Evolutionary conservation across 2,113 vertebrate species (phyloP).

Genomic region (Clinocottus analis): DNA sequence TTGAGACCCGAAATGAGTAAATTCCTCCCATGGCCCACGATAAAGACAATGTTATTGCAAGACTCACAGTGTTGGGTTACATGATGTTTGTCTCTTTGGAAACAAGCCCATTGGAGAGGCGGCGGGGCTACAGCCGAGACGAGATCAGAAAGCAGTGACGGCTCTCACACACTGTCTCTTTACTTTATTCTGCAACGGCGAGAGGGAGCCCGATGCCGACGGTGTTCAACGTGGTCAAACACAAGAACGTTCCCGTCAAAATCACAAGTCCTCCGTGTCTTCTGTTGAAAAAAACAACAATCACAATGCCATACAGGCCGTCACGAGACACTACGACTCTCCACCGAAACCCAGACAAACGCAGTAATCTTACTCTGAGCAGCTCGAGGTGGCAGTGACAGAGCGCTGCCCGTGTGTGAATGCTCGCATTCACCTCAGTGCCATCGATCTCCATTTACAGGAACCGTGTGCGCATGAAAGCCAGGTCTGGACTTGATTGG

Average conservation of each 20-base stretch:
- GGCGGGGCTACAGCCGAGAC: slow-evolving; percentile 28
- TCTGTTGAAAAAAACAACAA: slow-evolving; percentile 4
- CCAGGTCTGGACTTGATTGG: slow-evolving; percentile 76
- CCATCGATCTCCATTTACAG: slow-evolving; percentile 69
- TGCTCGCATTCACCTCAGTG: slow-evolving; percentile 61
- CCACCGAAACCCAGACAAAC: slow-evolving; percentile 8
- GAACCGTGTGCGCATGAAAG: slow-evolving; percentile 35
- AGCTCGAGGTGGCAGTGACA: slow-evolving; percentile 24
- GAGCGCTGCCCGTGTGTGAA: slow-evolving; percentile 44
- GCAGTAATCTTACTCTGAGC: slow-evolving; percentile 5
- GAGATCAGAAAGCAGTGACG: slow-evolving; percentile 76
- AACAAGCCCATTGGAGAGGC: slow-evolving; percentile 55
- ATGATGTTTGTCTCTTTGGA: slow-evolving; percentile 67
- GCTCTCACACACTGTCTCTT: slow-evolving; percentile 36
- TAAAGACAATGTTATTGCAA: slow-evolving; percentile 74
- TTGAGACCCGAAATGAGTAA: slow-evolving; percentile 57
- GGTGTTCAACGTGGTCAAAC: slow-evolving; percentile 18
- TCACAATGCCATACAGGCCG: not conserved
- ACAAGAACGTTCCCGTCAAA: slow-evolving; percentile 33
- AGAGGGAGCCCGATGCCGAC: slow-evolving; percentile 17
- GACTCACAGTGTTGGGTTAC: slow-evolving; percentile 54
- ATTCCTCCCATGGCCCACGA: slow-evolving; percentile 50
- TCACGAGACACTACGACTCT: slow-evolving; percentile 3
- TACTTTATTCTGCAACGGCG: not conserved
- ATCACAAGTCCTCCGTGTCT: not conserved